A percentile compares a stretch with the other conserved stretches of the same genome.
phyloP scores from a whole-genome alignment of 2,888 invertebrate genomes.

The Macaria liturata region DNA sequence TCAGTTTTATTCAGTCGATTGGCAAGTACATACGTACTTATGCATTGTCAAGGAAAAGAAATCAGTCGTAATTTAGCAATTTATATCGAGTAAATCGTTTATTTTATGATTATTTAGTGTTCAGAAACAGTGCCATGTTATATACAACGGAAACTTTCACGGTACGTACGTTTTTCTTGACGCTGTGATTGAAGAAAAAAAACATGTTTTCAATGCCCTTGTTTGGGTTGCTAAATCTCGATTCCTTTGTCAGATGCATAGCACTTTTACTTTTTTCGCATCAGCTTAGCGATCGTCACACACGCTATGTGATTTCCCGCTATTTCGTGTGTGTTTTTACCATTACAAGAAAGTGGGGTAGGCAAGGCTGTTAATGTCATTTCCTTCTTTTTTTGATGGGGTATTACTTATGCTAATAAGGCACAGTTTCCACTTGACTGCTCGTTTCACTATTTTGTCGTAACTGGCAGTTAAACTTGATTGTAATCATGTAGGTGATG shows the following conservation, averaged over 20 bases:
- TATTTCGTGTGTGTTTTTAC: conserved; percentile 48
- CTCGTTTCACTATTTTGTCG: conserved; percentile 49
- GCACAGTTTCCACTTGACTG: conserved; percentile 59
- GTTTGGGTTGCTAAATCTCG: conserved; percentile 74
- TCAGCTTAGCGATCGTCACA: conserved; percentile 39
- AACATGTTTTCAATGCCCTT: conserved; percentile 75
- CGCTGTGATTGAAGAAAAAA: conserved; percentile 47
- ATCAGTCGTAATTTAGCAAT: conserved; percentile 67
- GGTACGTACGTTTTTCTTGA: conserved; percentile 48
- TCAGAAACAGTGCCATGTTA: conserved; percentile 61
- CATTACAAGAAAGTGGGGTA: conserved; percentile 46
- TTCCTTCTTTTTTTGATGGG: conserved; percentile 32
- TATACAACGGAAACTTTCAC: conserved; percentile 47
- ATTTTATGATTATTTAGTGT: conserved; percentile 60
- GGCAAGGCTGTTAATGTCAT: conserved; percentile 23
- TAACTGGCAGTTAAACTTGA: conserved; percentile 52
- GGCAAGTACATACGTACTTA: conserved; percentile 41
- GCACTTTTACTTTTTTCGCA: conserved; percentile 75
- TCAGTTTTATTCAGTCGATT: conserved; percentile 42
- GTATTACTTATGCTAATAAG: conserved; percentile 56
- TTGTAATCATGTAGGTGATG: conserved; percentile 37
- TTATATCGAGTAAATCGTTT: conserved; percentile 59
- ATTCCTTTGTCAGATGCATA: conserved; percentile 73
- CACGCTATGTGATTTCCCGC: conserved; percentile 50
- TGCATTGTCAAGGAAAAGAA: conserved; percentile 52